phyloP scores from a whole-genome alignment of 2,888 invertebrate genomes.

The Eristalis arbustorum region DNA sequence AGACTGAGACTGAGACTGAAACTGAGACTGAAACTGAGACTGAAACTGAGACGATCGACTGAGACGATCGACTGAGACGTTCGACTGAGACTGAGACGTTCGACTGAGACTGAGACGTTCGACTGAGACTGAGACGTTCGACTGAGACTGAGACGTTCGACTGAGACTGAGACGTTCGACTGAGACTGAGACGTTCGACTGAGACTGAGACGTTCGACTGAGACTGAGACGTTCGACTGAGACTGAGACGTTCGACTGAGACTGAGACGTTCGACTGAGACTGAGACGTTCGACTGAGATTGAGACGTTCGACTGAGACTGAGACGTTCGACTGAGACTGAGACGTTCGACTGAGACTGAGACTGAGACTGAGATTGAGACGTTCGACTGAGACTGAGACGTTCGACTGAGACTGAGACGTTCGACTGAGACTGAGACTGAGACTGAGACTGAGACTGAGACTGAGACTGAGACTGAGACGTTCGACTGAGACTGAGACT shows the following conservation, averaged over 20 bases:
- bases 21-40: no score
- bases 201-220: constrained; percentile 12
- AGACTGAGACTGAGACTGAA: no score
- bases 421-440: not conserved
- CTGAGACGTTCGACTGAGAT: constrained; percentile 8
- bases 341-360: constrained; percentile 2
- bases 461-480: no score
- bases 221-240: constrained; percentile 17
- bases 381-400: constrained; percentile 2
- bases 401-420: constrained; percentile 2
- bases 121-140: no score
- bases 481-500: no score
- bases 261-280: constrained; percentile 15
- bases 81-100: no score
- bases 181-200: constrained; percentile 13
- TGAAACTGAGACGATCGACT: no score
- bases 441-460: not conserved
- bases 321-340: constrained; percentile 9
- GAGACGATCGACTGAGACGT: no score
- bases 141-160: no score
- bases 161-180: not conserved
- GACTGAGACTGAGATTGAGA: not conserved
- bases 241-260: constrained; percentile 9
- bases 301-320: constrained; percentile 12
- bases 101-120: no score